Evolutionary conservation across 2,888 invertebrate species (phyloP).

Genomic region (Tanypteryx hageni): DNA sequence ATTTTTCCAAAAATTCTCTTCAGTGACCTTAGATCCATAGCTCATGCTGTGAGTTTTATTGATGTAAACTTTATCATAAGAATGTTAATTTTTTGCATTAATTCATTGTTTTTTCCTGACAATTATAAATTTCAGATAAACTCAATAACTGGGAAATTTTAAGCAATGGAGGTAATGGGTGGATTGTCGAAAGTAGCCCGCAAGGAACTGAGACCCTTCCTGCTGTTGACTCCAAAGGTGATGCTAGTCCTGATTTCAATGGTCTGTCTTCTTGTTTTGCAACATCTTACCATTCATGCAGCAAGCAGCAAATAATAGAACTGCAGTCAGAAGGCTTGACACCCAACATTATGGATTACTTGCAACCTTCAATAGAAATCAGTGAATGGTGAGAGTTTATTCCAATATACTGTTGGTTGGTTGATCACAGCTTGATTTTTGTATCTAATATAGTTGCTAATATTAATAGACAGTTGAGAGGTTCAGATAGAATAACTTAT

Average conservation of each 20-base stretch:
- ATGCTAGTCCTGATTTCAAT: constrained; percentile 72
- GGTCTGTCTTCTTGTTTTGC: constrained; percentile 76
- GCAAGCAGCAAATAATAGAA: constrained; percentile 76
- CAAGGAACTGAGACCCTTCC: constrained; percentile 75
- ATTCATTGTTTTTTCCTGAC: too few species aligned
- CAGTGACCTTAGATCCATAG: too few species aligned
- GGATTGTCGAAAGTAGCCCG: constrained; percentile 77
- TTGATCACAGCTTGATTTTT: too few species aligned
- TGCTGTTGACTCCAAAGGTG: constrained; percentile 70
- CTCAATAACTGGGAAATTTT: constrained; percentile 75
- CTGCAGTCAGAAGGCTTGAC: constrained; percentile 74
- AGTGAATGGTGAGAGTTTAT: constrained; percentile 72
- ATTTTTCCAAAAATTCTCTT: too few species aligned
- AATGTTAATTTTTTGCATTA: too few species aligned
- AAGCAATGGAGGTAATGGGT: constrained; percentile 75
- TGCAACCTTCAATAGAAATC: constrained; percentile 77
- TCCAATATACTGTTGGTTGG: too few species aligned
- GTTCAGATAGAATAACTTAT: too few species aligned
- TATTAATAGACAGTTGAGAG: too few species aligned
- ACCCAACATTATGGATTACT: constrained; percentile 75
- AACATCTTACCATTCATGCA: constrained; percentile 76
- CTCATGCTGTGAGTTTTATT: too few species aligned
- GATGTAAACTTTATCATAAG: too few species aligned
- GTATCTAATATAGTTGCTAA: too few species aligned
- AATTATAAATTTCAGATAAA: constrained; percentile 68